Percentiles rank a stretch among this genome's conserved stretches.
Conservation (phyloP, 2,888 invertebrate species). For the Coecobrya sp. region DNA sequence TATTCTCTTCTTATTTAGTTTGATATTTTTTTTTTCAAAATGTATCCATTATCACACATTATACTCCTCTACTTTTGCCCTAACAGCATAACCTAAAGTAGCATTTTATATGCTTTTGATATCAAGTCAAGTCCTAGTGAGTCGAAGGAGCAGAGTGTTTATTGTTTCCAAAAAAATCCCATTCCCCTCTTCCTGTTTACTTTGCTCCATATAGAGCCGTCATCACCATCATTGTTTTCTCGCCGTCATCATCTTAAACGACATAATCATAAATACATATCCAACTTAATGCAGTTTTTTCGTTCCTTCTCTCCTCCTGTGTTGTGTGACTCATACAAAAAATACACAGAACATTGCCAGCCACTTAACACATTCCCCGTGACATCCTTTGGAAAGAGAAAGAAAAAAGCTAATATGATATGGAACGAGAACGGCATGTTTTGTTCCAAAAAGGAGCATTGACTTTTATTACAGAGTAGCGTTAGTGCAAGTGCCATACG, state of each 20-base stretch:
- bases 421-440: background rate
- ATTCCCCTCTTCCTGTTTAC: conserved; percentile 60
- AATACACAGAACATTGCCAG: conserved; percentile 65
- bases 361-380: conserved; percentile 74
- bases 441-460: conserved; percentile 40
- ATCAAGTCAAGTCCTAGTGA: background rate
- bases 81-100: background rate
- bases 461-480: conserved; percentile 45
- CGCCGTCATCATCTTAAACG: conserved; percentile 45
- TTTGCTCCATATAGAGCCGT: conserved; percentile 26
- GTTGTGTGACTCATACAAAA: conserved; percentile 57
- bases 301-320: background rate
- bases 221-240: conserved; percentile 40
- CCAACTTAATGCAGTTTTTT: conserved; percentile 72
- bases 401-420: conserved; percentile 24
- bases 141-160: conserved; percentile 30
- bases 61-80: background rate
- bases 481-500: conserved; percentile 22
- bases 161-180: conserved; percentile 55
- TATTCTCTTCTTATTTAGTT: conserved; percentile 4
- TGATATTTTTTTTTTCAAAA: conserved; percentile 48
- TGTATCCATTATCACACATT: conserved; percentile 46
- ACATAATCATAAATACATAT: conserved; percentile 81
- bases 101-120: background rate
- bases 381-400: conserved; percentile 50